Base-by-base conservation (phyloP, 2,888 invertebrate species). In the Machimus rusticus region DNA sequence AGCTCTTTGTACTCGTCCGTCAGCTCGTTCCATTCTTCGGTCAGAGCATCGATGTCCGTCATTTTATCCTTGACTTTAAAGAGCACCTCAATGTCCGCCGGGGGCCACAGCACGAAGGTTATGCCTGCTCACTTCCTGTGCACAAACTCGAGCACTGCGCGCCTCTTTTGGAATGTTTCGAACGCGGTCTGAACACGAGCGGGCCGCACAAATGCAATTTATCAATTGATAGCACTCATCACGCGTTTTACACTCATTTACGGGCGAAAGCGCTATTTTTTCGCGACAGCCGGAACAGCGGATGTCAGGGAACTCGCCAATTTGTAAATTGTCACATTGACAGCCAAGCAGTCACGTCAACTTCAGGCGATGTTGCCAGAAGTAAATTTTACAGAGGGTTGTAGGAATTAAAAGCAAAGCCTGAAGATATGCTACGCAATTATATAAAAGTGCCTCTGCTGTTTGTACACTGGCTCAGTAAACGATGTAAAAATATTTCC, bases 21-120 rank as follows among this genome's bases (percentile, higher is more conserved):
- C 89, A 98, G 93, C 91, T 97, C 97, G 89, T 96, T 94, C 96
- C 97, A 97, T 91, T 97, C 97, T 91, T 95, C 95, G 74, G 87
- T 88, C 84, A 93, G 94, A 90, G 95, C 94, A 89, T 94, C 94
- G 89, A 94, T 93, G 90, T 95, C 95, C 94, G 95, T 95, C 77
- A 46, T 28, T 6, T 19, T 85, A 85, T 74, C 46, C 46, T 74
- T 74, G 28, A 28, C 37, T 28, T 66, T 46, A 46, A 34, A 9
- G 28, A 66, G 66, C 66, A 28, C 66, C 66, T 66, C 28, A 66
- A 12, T 66, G 12, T 19, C 66, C 12, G 23, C 19, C 5, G n/a
- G 14, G 28, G 46, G 14, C 23, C 23, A 31, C n/a, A 34, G 6
- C 37, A n/a, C 86, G 34, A 86, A 88, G 88, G 88, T 84, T 88